Evolutionary conservation across 2,113 vertebrate species (phyloP).

Genomic region (Lepus europaeus): DNA sequence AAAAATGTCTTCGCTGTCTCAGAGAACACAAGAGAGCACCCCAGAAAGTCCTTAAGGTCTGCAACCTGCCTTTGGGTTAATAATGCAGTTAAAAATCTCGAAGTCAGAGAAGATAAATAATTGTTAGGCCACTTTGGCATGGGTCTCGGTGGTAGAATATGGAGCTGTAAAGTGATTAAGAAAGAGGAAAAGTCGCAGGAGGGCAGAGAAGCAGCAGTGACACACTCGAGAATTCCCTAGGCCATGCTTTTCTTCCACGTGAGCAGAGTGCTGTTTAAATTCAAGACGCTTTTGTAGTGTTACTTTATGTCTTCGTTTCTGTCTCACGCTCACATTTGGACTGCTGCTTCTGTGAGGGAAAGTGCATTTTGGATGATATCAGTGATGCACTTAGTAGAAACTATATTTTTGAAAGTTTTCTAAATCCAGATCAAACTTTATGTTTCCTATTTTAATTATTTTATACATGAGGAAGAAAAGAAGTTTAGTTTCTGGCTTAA

Average conservation of each 20-base stretch:
- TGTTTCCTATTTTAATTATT: not conserved
- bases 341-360: not conserved
- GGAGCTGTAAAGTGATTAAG: not conserved
- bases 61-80: not conserved
- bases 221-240: not conserved
- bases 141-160: not conserved
- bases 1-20: not conserved
- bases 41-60: not conserved
- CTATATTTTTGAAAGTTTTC: not conserved
- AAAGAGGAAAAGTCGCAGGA: not conserved
- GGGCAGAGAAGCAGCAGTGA: not conserved
- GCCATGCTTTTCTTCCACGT: not conserved
- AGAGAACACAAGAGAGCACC: not conserved
- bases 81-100: constrained; percentile 2
- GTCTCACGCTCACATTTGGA: constrained; percentile 13
- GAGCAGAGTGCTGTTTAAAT: not conserved
- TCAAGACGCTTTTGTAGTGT: not conserved
- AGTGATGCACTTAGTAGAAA: constrained; percentile 16
- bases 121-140: not conserved
- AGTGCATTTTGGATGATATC: not conserved
- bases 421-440: not conserved
- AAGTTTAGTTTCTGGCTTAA: constrained; percentile 11
- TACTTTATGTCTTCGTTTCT: not conserved
- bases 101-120: not conserved
- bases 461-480: not conserved